These are phyloP conservation scores for Drosophila phalerata DNA, from an alignment of 2,888 invertebrate genomes.

Conservation along the genomic window DNA sequence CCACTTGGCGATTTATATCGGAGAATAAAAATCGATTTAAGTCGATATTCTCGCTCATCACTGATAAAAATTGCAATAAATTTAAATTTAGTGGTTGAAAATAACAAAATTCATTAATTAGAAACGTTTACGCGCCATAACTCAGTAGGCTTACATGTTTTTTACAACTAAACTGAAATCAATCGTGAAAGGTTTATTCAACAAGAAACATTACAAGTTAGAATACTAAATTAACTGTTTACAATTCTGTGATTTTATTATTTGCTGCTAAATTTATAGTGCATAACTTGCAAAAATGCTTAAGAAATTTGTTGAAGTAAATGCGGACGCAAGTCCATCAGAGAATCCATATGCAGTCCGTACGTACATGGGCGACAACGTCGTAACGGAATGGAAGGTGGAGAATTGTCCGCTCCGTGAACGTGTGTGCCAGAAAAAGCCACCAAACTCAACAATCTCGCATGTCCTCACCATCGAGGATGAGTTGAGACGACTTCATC, in stretches of 20 bases:
- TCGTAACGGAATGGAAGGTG: slow-evolving; percentile 64
- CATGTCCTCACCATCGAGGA: slow-evolving; percentile 82
- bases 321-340: slow-evolving; percentile 71
- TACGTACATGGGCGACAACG: slow-evolving; percentile 77
- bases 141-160: slow-evolving; percentile 46
- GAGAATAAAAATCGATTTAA: no score
- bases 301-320: slow-evolving; percentile 81
- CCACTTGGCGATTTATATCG: no score
- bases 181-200: slow-evolving; percentile 23
- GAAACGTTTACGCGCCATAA: slow-evolving; percentile 38
- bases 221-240: slow-evolving; percentile 57
- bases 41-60: no score
- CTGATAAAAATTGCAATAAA: no score
- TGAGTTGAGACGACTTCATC: slow-evolving; percentile 76
- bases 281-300: slow-evolving; percentile 69
- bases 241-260: slow-evolving; percentile 20
- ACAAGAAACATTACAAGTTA: slow-evolving; percentile 30
- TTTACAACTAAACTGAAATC: background rate
- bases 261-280: slow-evolving; percentile 54
- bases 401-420: slow-evolving; percentile 66
- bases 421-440: slow-evolving; percentile 60
- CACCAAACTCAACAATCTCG: slow-evolving; percentile 65
- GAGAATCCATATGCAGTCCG: slow-evolving; percentile 81
- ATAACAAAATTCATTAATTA: no score
- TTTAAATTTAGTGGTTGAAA: no score